phyloP scores from a whole-genome alignment of 2,888 invertebrate species.

The Nephrotoma appendiculata region DNA sequence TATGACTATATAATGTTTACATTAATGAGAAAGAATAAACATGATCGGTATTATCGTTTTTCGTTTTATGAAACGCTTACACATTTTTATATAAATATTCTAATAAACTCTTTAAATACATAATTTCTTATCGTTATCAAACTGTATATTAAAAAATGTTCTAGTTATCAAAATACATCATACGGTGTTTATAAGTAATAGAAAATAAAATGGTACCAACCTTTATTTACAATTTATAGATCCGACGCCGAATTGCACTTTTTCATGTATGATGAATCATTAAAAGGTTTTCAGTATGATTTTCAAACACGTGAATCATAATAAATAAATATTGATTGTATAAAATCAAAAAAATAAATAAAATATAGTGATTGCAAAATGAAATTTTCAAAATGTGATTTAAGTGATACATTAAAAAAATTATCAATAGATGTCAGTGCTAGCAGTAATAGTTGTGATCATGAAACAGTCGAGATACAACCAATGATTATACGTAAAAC shows the following conservation, averaged over 20 bases:
- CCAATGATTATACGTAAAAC: conserved; percentile 36
- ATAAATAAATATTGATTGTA: neutral
- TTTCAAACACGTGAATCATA: neutral
- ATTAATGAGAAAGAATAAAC: neutral
- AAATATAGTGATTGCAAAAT: neutral
- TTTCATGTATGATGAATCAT: neutral
- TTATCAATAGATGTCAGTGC: neutral
- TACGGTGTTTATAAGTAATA: neutral
- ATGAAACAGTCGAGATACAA: conserved; percentile 17
- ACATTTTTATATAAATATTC: neutral
- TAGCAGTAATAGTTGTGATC: neutral
- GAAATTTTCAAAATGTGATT: neutral
- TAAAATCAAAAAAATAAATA: neutral
- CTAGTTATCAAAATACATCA: neutral
- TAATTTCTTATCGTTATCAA: neutral
- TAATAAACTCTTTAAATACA: neutral
- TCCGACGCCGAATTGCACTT: neutral
- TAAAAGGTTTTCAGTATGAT: neutral
- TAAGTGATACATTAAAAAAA: neutral
- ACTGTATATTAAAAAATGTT: neutral
- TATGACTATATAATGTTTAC: too few relatives aligned
- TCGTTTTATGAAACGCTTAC: neutral
- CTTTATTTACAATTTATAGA: neutral
- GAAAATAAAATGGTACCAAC: neutral
- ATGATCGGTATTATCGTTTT: neutral